Percentiles rank a stretch among this genome's conserved stretches.
These are phyloP conservation scores for Sciurus carolinensis DNA, from an alignment of 2,797 vertebrate genomes.

Conservation along the genomic window DNA sequence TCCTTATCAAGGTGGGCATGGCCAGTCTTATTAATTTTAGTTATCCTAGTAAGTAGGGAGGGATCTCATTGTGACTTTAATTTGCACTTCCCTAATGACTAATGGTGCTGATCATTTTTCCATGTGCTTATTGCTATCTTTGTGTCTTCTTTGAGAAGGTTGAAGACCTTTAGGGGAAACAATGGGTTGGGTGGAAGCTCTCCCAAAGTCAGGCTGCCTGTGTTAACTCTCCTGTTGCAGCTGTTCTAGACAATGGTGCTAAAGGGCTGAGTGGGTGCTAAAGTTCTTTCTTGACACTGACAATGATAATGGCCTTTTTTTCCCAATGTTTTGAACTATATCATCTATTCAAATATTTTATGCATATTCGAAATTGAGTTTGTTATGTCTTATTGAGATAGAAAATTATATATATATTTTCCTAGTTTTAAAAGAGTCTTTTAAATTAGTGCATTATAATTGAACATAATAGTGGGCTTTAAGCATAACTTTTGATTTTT, in stretches of 20 bases:
- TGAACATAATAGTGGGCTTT: too few relatives aligned
- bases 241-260: background rate
- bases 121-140: background rate
- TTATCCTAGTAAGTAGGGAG: background rate
- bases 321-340: conserved; percentile 22
- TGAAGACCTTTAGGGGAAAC: background rate
- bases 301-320: background rate
- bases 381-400: conserved; percentile 18
- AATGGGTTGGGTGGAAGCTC: background rate
- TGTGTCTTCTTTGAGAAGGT: background rate
- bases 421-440: too few relatives aligned
- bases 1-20: background rate
- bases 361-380: conserved; percentile 28
- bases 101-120: background rate
- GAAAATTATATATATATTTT: background rate
- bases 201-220: background rate
- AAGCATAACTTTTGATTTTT: background rate
- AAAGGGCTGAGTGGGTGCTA: background rate
- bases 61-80: background rate
- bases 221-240: background rate
- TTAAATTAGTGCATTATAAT: too few relatives aligned
- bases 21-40: background rate
- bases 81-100: background rate
- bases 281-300: background rate
- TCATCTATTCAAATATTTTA: background rate